Percentiles rank a stretch among this genome's conserved stretches.
Evolutionary conservation across 1,140 invertebrate genomes (phyloP).

Genomic region (Tribolium madens): DNA sequence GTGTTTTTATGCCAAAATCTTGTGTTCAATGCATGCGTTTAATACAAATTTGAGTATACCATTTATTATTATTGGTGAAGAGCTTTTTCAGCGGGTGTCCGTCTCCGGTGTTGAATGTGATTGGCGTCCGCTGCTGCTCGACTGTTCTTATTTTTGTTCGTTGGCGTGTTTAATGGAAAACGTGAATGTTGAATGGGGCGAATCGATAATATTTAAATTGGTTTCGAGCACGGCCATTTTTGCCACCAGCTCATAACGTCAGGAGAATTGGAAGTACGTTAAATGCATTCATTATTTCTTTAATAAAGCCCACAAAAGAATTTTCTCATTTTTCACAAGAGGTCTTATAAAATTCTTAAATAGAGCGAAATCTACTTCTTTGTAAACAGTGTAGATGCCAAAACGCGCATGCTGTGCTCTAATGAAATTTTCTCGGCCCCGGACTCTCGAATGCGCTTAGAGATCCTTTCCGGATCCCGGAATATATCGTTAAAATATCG

Average conservation of each 20-base stretch:
- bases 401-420: conserved; percentile 29
- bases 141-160: conserved; percentile 19
- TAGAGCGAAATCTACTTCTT: conserved; percentile 36
- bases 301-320: conserved; percentile 37
- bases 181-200: conserved; percentile 28
- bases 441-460: conserved; percentile 12
- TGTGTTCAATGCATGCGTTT: not conserved
- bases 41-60: not conserved
- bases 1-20: not conserved
- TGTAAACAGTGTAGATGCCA: conserved; percentile 37
- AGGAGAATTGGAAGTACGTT: conserved; percentile 36
- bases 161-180: conserved; percentile 33
- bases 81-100: not conserved
- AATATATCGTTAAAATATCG: conserved; percentile 41
- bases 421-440: conserved; percentile 23
- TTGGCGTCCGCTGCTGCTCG: conserved; percentile 1
- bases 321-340: conserved; percentile 36
- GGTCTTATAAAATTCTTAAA: conserved; percentile 39
- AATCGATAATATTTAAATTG: conserved; percentile 38
- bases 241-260: conserved; percentile 32
- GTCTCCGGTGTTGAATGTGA: not conserved
- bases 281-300: conserved; percentile 38
- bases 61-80: not conserved
- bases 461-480: conserved; percentile 6
- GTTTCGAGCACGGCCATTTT: conserved; percentile 36